A percentile compares a stretch with the other conserved stretches of the same genome.
phyloP scores from a whole-genome alignment of 2,113 vertebrate species.

The Hipposideros armiger region DNA sequence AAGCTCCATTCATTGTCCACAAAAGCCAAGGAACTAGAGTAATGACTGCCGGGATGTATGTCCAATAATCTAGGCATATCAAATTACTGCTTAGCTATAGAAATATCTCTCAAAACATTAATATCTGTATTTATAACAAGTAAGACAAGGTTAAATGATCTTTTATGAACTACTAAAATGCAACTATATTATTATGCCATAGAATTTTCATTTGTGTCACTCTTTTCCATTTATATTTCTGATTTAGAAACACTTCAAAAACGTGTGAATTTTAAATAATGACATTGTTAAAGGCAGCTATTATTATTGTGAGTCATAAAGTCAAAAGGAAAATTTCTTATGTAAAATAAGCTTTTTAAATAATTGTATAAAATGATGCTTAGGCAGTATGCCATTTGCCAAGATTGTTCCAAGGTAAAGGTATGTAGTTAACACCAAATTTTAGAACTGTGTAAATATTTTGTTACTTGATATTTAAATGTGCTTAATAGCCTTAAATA shows the following conservation, averaged over 20 bases:
- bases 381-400: not conserved
- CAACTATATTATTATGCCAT: slow-evolving; percentile 9
- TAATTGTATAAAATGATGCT: not conserved
- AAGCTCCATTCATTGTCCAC: slow-evolving; percentile 16
- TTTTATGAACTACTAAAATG: slow-evolving; percentile 43
- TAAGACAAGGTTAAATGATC: slow-evolving; percentile 25
- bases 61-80: slow-evolving; percentile 45
- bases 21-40: not conserved
- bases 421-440: not conserved
- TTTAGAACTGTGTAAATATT: slow-evolving; percentile 37
- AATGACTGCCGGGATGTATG: slow-evolving; percentile 2
- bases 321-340: slow-evolving; percentile 1
- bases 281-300: slow-evolving; percentile 4
- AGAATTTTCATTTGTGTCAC: slow-evolving; percentile 28
- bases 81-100: slow-evolving; percentile 40
- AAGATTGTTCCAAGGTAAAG: not conserved
- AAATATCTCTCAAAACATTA: slow-evolving; percentile 34
- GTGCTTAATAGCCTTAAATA: not conserved
- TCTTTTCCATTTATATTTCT: slow-evolving; percentile 16
- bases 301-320: slow-evolving; percentile 32
- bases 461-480: slow-evolving; percentile 62
- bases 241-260: slow-evolving; percentile 51
- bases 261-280: not conserved
- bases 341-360: not conserved
- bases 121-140: slow-evolving; percentile 49